Percentiles rank a stretch among this genome's conserved stretches.
phyloP scores from a whole-genome alignment of 2,113 vertebrate species.

The Sitta europaea region DNA sequence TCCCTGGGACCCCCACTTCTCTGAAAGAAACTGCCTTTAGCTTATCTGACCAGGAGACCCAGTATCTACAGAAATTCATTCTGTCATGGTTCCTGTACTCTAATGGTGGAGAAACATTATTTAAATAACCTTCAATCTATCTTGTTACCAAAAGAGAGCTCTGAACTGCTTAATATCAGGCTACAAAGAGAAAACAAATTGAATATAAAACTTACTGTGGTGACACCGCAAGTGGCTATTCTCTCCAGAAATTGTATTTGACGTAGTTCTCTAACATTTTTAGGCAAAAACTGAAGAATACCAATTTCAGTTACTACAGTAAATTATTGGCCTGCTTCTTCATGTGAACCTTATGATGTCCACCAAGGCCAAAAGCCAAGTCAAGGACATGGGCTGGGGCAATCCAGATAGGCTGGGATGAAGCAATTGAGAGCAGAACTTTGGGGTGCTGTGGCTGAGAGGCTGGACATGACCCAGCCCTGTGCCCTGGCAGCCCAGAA shows the following conservation, averaged over 20 bases:
- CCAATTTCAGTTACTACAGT: background rate
- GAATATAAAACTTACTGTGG: background rate
- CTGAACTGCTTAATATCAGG: background rate
- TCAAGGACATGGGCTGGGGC: rapidly evolving
- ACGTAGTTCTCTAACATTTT: background rate
- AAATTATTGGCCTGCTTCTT: background rate
- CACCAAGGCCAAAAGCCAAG: background rate
- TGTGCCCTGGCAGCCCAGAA: rapidly evolving
- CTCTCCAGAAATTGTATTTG: background rate
- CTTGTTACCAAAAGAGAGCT: background rate
- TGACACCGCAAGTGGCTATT: background rate
- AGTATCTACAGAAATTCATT: background rate
- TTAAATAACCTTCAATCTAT: background rate
- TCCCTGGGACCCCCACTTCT: background rate
- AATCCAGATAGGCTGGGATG: background rate
- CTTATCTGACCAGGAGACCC: background rate
- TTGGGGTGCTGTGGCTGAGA: rapidly evolving
- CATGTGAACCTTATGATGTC: background rate
- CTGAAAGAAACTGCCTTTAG: background rate
- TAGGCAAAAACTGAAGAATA: background rate
- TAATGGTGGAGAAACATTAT: background rate
- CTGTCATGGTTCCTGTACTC: background rate
- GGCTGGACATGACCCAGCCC: rapidly evolving
- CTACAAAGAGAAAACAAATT: background rate
- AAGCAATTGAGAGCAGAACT: background rate